Percentiles rank a stretch among this genome's conserved stretches.
These are phyloP conservation scores for Orchestia grillus DNA, from an alignment of 1,140 invertebrate species.

Conservation along the genomic window DNA sequence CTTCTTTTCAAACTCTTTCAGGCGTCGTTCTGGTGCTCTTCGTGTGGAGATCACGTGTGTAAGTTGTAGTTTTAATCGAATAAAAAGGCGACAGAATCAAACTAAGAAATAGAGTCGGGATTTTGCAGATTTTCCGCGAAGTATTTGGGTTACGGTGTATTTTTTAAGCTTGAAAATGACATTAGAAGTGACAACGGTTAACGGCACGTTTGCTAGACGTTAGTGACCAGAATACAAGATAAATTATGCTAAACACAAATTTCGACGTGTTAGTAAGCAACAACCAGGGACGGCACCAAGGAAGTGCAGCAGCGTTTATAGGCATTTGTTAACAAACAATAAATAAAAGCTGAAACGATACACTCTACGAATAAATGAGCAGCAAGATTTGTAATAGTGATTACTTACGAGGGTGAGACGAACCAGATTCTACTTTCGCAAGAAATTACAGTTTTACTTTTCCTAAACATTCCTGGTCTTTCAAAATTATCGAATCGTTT, in stretches of 20 bases:
- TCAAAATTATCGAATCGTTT: neutral
- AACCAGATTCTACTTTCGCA: neutral
- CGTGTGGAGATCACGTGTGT: neutral
- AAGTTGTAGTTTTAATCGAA: neutral
- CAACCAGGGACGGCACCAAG: neutral
- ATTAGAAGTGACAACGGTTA: neutral
- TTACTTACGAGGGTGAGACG: no score
- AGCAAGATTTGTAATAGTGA: neutral
- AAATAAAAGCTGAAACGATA: neutral
- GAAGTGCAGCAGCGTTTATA: neutral
- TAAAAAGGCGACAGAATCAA: neutral
- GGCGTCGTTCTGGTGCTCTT: no score
- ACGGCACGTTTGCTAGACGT: neutral
- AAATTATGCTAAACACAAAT: neutral
- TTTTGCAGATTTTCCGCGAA: neutral
- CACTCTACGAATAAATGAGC: neutral
- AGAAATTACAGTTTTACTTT: neutral
- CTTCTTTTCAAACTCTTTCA: neutral
- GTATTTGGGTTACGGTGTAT: neutral
- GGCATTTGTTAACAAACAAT: neutral
- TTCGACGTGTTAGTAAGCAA: neutral
- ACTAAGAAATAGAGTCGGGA: neutral
- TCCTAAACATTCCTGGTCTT: neutral
- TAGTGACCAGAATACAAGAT: neutral
- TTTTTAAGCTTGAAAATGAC: neutral